These are phyloP conservation scores for Drosophila meridiana DNA, from an alignment of 2,888 invertebrate species.

Conservation along the genomic window DNA sequence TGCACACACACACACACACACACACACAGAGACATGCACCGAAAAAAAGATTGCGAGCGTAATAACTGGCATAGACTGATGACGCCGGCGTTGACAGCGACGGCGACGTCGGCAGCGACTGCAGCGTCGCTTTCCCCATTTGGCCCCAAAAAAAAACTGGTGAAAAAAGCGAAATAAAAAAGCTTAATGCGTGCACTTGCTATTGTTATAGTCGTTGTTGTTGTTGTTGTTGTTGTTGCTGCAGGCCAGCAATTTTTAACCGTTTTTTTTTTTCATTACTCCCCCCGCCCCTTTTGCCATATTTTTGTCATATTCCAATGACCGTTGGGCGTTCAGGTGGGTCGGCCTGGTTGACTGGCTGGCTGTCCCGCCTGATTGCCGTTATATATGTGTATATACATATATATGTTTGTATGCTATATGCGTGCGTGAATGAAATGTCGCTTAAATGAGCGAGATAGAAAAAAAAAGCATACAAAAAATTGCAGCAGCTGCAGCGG, in stretches of 20 bases:
- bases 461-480: slow-evolving; percentile 67
- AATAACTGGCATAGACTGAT: slow-evolving; percentile 78
- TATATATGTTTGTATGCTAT: slow-evolving; percentile 41
- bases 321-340: slow-evolving; percentile 53
- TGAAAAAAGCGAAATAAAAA: slow-evolving; percentile 51
- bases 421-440: slow-evolving; percentile 75
- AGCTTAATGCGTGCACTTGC: slow-evolving; percentile 76
- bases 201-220: slow-evolving; percentile 52
- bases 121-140: slow-evolving; percentile 60
- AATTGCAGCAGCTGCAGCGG: slow-evolving; percentile 36
- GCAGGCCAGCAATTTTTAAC: slow-evolving; percentile 72
- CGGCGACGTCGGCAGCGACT: slow-evolving; percentile 44
- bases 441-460: slow-evolving; percentile 77
- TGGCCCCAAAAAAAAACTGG: slow-evolving; percentile 62
- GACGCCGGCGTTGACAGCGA: slow-evolving; percentile 51
- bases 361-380: slow-evolving; percentile 58
- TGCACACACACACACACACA: slow-evolving; percentile 52
- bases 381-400: slow-evolving; percentile 39
- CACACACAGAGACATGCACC: slow-evolving; percentile 40
- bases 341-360: slow-evolving; percentile 36
- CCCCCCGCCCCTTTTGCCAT: slow-evolving; percentile 44
- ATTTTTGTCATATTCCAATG: slow-evolving; percentile 81
- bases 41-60: slow-evolving; percentile 77
- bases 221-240: slow-evolving; percentile 35
- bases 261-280: slow-evolving; percentile 48